phyloP scores from a whole-genome alignment of 2,888 invertebrate genomes.

The Euzophera pinguis region DNA sequence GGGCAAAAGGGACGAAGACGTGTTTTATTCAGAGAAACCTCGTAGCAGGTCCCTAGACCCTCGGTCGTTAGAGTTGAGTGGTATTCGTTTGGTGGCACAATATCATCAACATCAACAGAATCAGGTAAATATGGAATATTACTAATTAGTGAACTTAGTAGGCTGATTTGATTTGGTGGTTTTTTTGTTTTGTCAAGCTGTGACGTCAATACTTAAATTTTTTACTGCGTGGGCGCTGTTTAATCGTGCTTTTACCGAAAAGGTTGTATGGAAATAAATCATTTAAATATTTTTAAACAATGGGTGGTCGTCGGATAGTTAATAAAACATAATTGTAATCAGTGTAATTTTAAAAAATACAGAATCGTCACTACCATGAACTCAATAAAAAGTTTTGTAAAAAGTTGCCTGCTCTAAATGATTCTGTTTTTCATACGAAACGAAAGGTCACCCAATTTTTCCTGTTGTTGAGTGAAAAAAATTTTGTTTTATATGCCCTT shows the following conservation, averaged over 20 bases:
- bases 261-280: background rate
- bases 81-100: slow-evolving; percentile 81
- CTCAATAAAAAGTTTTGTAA: too few relatives aligned
- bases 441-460: too few relatives aligned
- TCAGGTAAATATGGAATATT: slow-evolving; percentile 12
- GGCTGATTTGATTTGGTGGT: background rate
- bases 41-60: slow-evolving; percentile 87
- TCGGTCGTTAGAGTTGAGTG: slow-evolving; percentile 84
- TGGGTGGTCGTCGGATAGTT: too few relatives aligned
- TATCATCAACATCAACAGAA: slow-evolving; percentile 48
- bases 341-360: too few relatives aligned
- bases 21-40: slow-evolving; percentile 81
- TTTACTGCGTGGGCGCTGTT: background rate
- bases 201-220: background rate
- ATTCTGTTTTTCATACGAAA: too few relatives aligned
- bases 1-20: slow-evolving; percentile 79
- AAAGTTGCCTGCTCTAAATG: too few relatives aligned
- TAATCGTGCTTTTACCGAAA: background rate
- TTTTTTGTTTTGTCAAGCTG: background rate
- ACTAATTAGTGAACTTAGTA: background rate
- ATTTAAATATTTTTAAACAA: background rate
- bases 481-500: too few relatives aligned
- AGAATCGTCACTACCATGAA: too few relatives aligned
- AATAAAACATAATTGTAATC: too few relatives aligned
- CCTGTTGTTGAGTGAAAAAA: too few relatives aligned